phyloP scores from a whole-genome alignment of 1,140 invertebrate genomes.

The Dendroctonus valens region DNA sequence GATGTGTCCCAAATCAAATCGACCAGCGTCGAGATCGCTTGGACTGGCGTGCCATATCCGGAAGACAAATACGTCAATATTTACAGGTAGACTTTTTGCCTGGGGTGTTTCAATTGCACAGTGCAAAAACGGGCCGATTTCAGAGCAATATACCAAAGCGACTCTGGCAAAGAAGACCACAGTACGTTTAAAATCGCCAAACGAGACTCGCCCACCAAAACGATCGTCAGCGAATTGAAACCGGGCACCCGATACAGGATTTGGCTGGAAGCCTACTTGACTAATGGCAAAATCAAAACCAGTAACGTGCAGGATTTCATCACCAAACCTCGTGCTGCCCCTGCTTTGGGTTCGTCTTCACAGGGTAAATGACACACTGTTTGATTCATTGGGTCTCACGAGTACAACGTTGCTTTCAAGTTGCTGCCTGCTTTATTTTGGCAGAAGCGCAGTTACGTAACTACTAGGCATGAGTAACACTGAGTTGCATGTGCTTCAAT shows the following conservation, averaged over 20 bases:
- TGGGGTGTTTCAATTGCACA: not conserved
- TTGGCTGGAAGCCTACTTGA: constrained; percentile 84
- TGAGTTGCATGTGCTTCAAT: too few species aligned
- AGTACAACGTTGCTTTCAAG: too few species aligned
- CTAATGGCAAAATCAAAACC: constrained; percentile 84
- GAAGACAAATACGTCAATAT: constrained; percentile 90
- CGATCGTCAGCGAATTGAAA: constrained; percentile 69
- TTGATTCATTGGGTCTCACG: too few species aligned
- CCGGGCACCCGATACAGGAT: constrained; percentile 79
- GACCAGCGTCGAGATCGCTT: constrained; percentile 72
- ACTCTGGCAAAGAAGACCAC: constrained; percentile 71
- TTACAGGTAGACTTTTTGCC: constrained; percentile 55
- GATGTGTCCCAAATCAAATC: constrained; percentile 72
- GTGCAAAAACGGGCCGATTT: not conserved
- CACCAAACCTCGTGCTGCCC: constrained; percentile 71
- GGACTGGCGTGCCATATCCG: constrained; percentile 81
- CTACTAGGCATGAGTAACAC: too few species aligned
- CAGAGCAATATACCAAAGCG: constrained; percentile 73
- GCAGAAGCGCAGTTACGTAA: too few species aligned
- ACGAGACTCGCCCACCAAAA: constrained; percentile 69
- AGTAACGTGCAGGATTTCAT: constrained; percentile 84
- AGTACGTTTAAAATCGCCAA: constrained; percentile 83
- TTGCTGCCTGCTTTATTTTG: too few species aligned
- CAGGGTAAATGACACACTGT: constrained; percentile 6
- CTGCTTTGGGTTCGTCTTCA: constrained; percentile 55